Base-by-base conservation (phyloP, 2,888 invertebrate species). In the Tromatobia lineatoria region DNA sequence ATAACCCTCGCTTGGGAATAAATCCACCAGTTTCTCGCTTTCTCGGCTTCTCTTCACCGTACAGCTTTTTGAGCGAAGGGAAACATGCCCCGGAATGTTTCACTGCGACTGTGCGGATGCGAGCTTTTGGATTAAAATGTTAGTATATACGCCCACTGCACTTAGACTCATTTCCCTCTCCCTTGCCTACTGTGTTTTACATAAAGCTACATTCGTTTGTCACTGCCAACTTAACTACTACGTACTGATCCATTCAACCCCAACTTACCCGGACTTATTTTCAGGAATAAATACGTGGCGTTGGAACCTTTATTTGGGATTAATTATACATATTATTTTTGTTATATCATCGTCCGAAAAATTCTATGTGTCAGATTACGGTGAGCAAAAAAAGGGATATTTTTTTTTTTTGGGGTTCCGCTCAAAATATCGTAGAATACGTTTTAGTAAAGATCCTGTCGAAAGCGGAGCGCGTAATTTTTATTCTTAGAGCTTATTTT, bases 1-100 rank as follows among this genome's bases (percentile, higher is more conserved):
- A 83, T 75, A 80, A 64, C 71, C 61, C 78, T 73, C 82, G 67
- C 74, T 74, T 74, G 82, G 79, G 64, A 79, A 79, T 75, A 83
- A 79, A 75, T 79, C 83, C 69, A 70, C 75, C 15, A 75, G 70
- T 59, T 69, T 34, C 8, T 47, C 23, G 47, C 8, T 45, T 13
- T 59, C 3, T 59, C 23, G 47, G 18, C 61, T 15, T 47, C 29
- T 61, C n/a, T 23, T 34, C 10, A 23, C 15, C 34, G 59, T 54
- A 13, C 20, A 18, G 15, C 52, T 34, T 64, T 81, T 34, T 23
- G 18, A 20, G 67, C 29, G 25, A 57, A 25, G 15, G 59, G 25
- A 10, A 61, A 47, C 38, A 25, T 20, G 20, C 23, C 20, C 69
- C 57, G 7, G 34, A 13, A 54, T 25, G 25, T 57, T 57, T 57